phyloP scores from a whole-genome alignment of 2,113 vertebrate genomes.

The Hystrix cristata region DNA sequence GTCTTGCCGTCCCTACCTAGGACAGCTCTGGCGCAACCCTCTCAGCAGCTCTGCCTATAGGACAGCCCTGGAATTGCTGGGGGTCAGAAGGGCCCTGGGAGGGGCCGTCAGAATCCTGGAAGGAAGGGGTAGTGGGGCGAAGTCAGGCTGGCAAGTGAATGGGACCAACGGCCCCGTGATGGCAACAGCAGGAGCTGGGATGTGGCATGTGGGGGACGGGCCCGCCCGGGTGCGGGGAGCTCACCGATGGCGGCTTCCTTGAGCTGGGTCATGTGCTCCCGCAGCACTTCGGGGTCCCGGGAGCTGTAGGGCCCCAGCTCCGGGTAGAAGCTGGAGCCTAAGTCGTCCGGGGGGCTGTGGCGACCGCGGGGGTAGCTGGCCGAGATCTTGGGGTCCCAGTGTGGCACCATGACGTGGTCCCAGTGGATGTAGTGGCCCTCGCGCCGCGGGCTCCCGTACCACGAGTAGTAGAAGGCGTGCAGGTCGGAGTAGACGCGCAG shows the following conservation, averaged over 20 bases:
- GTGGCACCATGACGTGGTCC: constrained; percentile 95
- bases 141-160: not conserved
- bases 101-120: not conserved
- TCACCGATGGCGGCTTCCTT: constrained; percentile 93
- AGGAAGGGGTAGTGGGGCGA: not conserved
- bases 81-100: not conserved
- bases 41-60: not conserved
- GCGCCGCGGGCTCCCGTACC: constrained; percentile 92
- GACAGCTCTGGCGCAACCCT: not conserved
- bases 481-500: constrained; percentile 92
- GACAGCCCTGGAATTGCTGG: not conserved
- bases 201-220: not conserved
- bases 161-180: not conserved
- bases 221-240: not conserved
- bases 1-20: not conserved
- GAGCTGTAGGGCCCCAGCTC: constrained; percentile 95
- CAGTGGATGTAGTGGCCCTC: constrained; percentile 93
- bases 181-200: not conserved
- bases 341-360: constrained; percentile 92
- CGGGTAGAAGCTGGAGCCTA: constrained; percentile 94
- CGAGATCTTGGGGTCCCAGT: constrained; percentile 96
- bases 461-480: constrained; percentile 95
- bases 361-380: constrained; percentile 93
- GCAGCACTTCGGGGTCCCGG: constrained; percentile 91
- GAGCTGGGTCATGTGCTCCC: constrained; percentile 93